A percentile compares a stretch with the other conserved stretches of the same genome.
Conservation (phyloP, 2,888 invertebrate genomes). For the Lapara coniferarum region DNA sequence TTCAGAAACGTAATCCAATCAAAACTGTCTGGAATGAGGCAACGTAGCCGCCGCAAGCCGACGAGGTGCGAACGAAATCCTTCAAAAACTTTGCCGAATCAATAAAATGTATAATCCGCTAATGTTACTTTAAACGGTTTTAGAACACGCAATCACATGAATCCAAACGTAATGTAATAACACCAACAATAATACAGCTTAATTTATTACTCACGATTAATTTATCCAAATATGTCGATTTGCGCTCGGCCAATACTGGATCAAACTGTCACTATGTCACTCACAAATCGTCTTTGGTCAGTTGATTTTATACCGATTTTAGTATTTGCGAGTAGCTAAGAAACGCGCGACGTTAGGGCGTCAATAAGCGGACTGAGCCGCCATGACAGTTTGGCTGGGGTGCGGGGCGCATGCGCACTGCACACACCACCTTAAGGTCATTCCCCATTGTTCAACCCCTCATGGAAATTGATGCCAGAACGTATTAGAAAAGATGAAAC, state of each 20-base stretch:
- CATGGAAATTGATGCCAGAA: constrained; percentile 46
- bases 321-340: background rate
- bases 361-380: constrained; percentile 77
- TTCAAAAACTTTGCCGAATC: constrained; percentile 9
- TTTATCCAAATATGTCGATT: background rate
- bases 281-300: constrained; percentile 22
- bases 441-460: constrained; percentile 68
- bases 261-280: constrained; percentile 23
- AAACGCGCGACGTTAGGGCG: constrained; percentile 62
- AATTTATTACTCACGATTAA: constrained; percentile 13
- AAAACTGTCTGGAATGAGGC: background rate
- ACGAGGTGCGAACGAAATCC: constrained; percentile 7
- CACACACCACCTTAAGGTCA: constrained; percentile 46
- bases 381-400: constrained; percentile 77
- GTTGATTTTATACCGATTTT: constrained; percentile 15
- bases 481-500: constrained; percentile 53
- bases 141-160: background rate
- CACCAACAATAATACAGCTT: background rate
- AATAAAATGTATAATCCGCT: constrained; percentile 4
- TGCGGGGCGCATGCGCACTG: constrained; percentile 66
- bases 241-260: background rate
- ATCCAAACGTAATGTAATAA: background rate
- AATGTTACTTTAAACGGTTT: background rate
- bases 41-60: background rate
- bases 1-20: background rate